Conservation (phyloP, 2,113 vertebrate genomes). For the Phylloscopus trochiloides region DNA sequence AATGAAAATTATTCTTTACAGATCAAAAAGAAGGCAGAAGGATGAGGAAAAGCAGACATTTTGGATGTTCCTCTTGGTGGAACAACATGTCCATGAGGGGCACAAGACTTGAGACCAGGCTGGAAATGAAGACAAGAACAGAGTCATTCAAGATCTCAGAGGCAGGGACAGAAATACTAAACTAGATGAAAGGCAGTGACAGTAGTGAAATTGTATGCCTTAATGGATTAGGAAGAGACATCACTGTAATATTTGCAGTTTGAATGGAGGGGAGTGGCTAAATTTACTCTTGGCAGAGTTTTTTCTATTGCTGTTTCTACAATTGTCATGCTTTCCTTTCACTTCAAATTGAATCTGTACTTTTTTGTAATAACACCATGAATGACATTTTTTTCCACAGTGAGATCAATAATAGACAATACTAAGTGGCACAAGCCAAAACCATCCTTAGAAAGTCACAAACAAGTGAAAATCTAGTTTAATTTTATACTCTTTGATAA, state of each 20-base stretch:
- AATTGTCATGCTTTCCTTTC: neutral
- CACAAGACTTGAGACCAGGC: neutral
- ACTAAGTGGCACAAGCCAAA: neutral
- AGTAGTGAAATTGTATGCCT: neutral
- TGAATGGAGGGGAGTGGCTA: neutral
- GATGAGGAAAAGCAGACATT: neutral
- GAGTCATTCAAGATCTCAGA: neutral
- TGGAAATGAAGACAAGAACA: neutral
- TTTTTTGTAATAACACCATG: neutral
- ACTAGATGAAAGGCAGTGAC: neutral
- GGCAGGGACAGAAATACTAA: neutral
- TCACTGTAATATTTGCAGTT: neutral
- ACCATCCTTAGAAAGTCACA: neutral
- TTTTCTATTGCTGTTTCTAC: neutral
- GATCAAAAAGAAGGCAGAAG: neutral
- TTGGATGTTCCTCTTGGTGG: neutral
- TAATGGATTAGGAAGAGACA: neutral
- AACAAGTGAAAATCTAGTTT: neutral
- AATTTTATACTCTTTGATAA: neutral
- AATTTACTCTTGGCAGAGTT: neutral
- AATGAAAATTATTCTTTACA: neutral
- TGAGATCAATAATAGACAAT: neutral
- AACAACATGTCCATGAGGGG: accelerated
- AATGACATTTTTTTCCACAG: neutral
- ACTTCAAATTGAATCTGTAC: neutral